phyloP scores from a whole-genome alignment of 2,888 invertebrate genomes.

The Caenorhabditis angaria region DNA sequence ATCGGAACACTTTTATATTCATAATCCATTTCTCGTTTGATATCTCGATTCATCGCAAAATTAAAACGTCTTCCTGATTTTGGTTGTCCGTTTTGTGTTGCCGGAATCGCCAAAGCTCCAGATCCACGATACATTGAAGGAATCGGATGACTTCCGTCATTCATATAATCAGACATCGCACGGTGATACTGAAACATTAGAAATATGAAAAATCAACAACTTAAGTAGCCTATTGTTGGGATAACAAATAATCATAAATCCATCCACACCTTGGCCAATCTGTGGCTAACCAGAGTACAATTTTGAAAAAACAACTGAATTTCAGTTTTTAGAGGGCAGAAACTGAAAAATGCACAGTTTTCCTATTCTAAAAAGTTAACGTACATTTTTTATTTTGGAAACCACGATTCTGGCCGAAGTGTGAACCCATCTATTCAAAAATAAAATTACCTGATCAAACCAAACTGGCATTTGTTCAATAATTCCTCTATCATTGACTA shows the following conservation, averaged over 20 bases:
- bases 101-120: slow-evolving; percentile 12
- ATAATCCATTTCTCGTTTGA: background rate
- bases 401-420: background rate
- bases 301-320: too few species aligned
- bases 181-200: slow-evolving; percentile 27
- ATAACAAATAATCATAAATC: too few species aligned
- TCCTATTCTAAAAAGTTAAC: too few species aligned
- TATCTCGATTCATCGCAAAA: slow-evolving; percentile 15
- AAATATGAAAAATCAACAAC: too few species aligned
- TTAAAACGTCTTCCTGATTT: slow-evolving; percentile 6
- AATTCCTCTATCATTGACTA: slow-evolving; percentile 43
- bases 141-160: background rate
- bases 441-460: slow-evolving; percentile 24
- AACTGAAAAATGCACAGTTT: too few species aligned
- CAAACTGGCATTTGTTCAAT: slow-evolving; percentile 42
- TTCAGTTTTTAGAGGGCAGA: too few species aligned
- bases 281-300: too few species aligned
- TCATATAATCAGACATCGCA: slow-evolving; percentile 12
- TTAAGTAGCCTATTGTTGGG: too few species aligned
- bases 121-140: slow-evolving; percentile 16
- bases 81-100: slow-evolving; percentile 6
- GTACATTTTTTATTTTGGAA: too few species aligned
- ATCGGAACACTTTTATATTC: slow-evolving; percentile 22
- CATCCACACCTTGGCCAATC: too few species aligned
- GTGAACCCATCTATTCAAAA: background rate